These are phyloP conservation scores for Suncus etruscus DNA, from an alignment of 2,113 vertebrate species.

Conservation along the genomic window DNA sequence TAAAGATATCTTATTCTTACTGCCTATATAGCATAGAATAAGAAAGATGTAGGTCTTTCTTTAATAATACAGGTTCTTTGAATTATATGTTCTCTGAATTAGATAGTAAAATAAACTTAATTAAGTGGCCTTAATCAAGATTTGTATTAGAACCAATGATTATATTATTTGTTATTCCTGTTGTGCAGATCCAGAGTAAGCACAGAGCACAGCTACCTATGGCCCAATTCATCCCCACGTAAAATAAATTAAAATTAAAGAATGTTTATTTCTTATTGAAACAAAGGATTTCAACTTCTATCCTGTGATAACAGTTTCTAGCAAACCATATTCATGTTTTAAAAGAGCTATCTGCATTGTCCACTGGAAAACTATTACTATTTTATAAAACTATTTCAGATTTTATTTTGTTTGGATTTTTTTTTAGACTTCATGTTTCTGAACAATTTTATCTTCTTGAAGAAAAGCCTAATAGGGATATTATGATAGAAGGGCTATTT, in stretches of 20 bases:
- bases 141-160: neutral
- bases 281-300: conserved; percentile 27
- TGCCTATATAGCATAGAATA: neutral
- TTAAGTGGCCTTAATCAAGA: neutral
- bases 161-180: neutral
- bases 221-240: no score
- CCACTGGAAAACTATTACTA: neutral
- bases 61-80: neutral
- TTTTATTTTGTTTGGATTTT: neutral
- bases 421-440: conserved; percentile 8
- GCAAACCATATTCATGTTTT: neutral
- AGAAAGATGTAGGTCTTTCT: neutral
- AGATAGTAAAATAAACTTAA: neutral
- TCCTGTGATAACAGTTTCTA: neutral
- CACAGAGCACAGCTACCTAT: no score
- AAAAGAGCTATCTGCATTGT: neutral
- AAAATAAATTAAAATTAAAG: neutral
- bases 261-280: conserved; percentile 36
- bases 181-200: no score
- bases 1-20: neutral
- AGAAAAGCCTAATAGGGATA: neutral
- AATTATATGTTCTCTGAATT: neutral
- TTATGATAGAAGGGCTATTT: neutral
- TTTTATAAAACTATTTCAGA: neutral
- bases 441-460: neutral